phyloP scores from a whole-genome alignment of 1,140 invertebrate genomes.

The Aphaenogaster rudis region DNA sequence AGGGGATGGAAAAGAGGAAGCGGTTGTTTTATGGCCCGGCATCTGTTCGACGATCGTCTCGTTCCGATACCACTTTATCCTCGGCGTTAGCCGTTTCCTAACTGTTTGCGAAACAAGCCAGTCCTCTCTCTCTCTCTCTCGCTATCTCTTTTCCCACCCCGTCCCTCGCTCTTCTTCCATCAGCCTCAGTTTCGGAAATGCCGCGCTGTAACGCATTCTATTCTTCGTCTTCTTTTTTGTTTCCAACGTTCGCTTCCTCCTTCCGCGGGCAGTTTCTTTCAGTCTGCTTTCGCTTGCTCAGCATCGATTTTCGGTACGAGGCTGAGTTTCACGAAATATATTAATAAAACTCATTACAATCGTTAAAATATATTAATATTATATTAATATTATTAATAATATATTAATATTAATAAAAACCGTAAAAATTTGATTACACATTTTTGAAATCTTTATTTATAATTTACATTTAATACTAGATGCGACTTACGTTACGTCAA shows the following conservation, averaged over 20 bases:
- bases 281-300: neutral
- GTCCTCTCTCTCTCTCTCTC: constrained; percentile 56
- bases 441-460: constrained; percentile 8
- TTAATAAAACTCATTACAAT: neutral
- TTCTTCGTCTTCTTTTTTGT: constrained; percentile 27
- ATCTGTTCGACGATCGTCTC: constrained; percentile 88
- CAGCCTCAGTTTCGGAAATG: constrained; percentile 70
- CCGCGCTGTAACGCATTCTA: constrained; percentile 42
- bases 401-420: neutral
- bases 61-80: constrained; percentile 88
- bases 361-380: neutral
- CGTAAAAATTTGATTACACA: neutral
- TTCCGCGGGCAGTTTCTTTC: constrained; percentile 18
- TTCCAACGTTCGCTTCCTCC: constrained; percentile 39
- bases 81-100: constrained; percentile 86
- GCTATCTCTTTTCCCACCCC: constrained; percentile 59
- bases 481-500: neutral
- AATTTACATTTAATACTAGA: neutral
- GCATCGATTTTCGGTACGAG: constrained; percentile 9
- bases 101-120: constrained; percentile 86
- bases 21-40: constrained; percentile 87
- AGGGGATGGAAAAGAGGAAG: constrained; percentile 84
- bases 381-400: neutral
- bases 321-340: neutral
- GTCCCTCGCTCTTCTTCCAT: constrained; percentile 66